phyloP scores from a whole-genome alignment of 2,888 invertebrate genomes.

The Eristalinus sepulchralis region DNA sequence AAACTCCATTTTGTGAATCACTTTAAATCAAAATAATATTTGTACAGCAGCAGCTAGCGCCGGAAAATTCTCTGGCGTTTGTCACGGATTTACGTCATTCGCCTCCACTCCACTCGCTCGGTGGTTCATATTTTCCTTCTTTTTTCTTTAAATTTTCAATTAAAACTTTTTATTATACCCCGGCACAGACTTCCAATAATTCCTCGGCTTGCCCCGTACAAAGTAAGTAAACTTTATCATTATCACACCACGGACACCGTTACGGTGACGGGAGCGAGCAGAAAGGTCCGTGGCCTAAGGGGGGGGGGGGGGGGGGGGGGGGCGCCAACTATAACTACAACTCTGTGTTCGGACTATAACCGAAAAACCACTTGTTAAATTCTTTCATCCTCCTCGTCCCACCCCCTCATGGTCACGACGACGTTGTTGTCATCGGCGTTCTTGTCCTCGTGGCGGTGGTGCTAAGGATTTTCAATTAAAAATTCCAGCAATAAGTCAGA shows the following conservation, averaged over 20 bases:
- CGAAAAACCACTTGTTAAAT: conserved; percentile 69
- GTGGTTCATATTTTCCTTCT: not conserved
- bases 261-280: too few relatives aligned
- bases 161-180: conserved; percentile 69
- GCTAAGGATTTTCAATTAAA: conserved; percentile 68
- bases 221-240: conserved; percentile 67
- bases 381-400: conserved; percentile 40
- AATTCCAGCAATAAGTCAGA: conserved; percentile 71
- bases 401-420: not conserved
- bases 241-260: conserved; percentile 34
- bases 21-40: conserved; percentile 55
- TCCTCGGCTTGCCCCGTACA: conserved; percentile 36
- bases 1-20: not conserved
- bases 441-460: conserved; percentile 30
- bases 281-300: conserved; percentile 1
- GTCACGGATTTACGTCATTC: conserved; percentile 23
- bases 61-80: conserved; percentile 6
- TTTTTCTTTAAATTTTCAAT: conserved; percentile 61
- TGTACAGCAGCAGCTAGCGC: not conserved
- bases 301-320: not conserved
- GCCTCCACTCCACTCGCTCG: not conserved
- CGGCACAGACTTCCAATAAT: conserved; percentile 61
- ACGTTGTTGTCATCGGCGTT: not conserved
- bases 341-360: conserved; percentile 13
- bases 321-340: not conserved